Percentiles rank a stretch among this genome's conserved stretches.
These are phyloP conservation scores for Danionella cerebrum DNA, from an alignment of 2,113 vertebrate genomes.

Conservation along the genomic window DNA sequence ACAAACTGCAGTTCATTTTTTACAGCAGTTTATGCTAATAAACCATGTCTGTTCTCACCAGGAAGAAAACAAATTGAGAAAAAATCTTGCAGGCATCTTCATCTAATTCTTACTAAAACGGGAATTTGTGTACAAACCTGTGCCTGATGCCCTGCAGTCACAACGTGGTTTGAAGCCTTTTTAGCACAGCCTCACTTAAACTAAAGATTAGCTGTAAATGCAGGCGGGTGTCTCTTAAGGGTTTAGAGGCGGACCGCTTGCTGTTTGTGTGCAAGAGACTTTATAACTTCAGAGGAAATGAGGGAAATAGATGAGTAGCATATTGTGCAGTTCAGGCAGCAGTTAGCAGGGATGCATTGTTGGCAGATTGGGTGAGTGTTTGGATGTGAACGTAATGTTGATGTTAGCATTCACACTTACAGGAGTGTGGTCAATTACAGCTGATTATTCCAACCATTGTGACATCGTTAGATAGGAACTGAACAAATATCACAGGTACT, in stretches of 20 bases:
- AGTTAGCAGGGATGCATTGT: not conserved
- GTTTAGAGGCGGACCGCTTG: not conserved
- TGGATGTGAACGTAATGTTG: not conserved
- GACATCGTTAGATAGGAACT: not conserved
- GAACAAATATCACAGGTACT: not conserved
- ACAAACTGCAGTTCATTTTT: not conserved
- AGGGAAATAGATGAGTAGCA: not conserved
- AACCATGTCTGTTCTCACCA: not conserved
- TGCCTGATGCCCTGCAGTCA: slow-evolving; percentile 16
- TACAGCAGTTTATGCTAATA: not conserved
- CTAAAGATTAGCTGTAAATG: slow-evolving; percentile 3
- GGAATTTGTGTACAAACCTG: slow-evolving; percentile 4
- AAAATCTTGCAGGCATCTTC: not conserved
- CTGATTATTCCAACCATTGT: not conserved
- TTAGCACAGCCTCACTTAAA: not conserved
- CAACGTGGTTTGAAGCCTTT: not conserved
- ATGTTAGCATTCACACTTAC: not conserved
- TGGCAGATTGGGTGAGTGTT: not conserved
- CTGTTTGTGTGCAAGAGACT: not conserved
- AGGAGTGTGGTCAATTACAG: not conserved
- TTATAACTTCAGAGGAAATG: not conserved
- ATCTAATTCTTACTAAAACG: slow-evolving; percentile 7
- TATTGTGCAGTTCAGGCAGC: not conserved
- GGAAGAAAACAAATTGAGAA: not conserved
- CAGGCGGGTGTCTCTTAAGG: slow-evolving; percentile 4